Conservation (phyloP, 2,797 vertebrate genomes). For the Hyperoplus lanceolatus region DNA sequence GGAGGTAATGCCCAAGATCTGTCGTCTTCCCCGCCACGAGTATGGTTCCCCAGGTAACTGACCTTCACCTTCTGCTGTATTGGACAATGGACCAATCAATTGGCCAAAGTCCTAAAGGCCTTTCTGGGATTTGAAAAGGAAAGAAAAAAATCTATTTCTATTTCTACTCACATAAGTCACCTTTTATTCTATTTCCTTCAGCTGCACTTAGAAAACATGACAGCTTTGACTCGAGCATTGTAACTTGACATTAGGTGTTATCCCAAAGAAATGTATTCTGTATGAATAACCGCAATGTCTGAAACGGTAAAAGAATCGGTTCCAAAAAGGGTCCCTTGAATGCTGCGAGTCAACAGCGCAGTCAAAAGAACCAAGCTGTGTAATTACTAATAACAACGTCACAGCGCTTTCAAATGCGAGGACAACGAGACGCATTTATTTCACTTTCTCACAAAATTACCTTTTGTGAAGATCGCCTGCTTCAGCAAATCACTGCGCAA, state of each 20-base stretch:
- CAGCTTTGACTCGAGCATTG: neutral
- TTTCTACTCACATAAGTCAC: neutral
- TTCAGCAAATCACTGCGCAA: neutral
- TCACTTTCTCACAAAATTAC: neutral
- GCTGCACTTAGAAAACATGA: too few relatives aligned
- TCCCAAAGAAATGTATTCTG: neutral
- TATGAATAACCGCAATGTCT: neutral
- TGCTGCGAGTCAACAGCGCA: neutral
- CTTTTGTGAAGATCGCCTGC: neutral
- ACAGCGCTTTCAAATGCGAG: neutral
- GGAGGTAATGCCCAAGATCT: constrained; percentile 99
- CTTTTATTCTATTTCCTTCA: neutral
- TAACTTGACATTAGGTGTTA: neutral
- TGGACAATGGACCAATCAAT: neutral
- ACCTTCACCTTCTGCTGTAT: too few relatives aligned
- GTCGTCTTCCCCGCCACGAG: constrained; percentile 95
- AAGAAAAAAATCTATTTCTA: neutral
- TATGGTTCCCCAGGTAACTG: constrained; percentile 95
- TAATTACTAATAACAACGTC: neutral
- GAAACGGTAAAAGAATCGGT: neutral
- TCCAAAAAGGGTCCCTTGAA: neutral
- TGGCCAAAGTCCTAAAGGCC: neutral
- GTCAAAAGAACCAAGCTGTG: neutral
- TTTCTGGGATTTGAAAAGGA: neutral
- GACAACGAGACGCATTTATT: neutral